Conservation (phyloP, 2,113 vertebrate species). For the Vireo altiloquus region DNA sequence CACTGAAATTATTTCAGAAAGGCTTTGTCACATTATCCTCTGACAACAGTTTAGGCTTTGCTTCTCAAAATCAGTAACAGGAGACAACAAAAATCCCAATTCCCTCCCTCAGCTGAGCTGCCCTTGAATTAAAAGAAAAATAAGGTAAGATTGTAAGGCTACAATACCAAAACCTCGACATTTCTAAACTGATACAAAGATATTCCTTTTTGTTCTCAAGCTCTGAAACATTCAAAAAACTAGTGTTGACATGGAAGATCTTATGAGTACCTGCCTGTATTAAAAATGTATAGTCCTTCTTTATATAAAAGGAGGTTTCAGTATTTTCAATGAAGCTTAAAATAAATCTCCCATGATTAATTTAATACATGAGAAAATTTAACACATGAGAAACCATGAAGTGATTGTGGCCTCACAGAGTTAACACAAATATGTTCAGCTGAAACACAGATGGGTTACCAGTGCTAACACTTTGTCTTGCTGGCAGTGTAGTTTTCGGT, state of each 20-base stretch:
- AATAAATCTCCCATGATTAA: constrained; percentile 12
- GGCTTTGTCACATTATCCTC: background rate
- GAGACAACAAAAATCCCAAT: background rate
- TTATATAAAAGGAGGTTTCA: background rate
- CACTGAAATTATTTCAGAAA: background rate
- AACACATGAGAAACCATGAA: background rate
- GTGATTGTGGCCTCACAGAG: background rate
- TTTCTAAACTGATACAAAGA: background rate
- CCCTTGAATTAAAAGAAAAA: background rate
- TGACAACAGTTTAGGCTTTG: background rate
- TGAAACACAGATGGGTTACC: constrained; percentile 30
- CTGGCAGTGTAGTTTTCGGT: background rate
- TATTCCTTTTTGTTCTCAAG: background rate
- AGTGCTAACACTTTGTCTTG: background rate
- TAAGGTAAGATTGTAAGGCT: background rate
- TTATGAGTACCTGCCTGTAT: background rate
- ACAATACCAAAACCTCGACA: background rate
- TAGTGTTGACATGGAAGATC: background rate
- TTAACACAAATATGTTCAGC: background rate
- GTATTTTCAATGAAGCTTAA: background rate
- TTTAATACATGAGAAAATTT: background rate
- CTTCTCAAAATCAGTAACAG: background rate
- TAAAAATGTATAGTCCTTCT: background rate
- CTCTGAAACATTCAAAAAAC: background rate
- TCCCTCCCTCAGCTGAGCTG: background rate